phyloP scores from a whole-genome alignment of 2,888 invertebrate genomes.

The Pomacea canaliculata region DNA sequence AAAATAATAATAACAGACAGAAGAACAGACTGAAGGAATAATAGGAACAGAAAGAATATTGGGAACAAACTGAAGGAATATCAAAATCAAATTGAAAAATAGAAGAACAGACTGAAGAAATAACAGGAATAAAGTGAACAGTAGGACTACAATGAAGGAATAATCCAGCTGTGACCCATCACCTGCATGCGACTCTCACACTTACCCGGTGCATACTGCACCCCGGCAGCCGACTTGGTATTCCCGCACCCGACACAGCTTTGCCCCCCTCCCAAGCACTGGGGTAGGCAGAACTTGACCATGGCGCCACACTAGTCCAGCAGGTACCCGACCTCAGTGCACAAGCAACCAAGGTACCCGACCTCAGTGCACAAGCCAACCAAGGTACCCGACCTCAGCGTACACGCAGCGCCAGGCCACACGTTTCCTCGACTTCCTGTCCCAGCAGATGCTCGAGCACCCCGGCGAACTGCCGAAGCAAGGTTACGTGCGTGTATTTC shows the following conservation, averaged over 20 bases:
- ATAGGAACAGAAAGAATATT: not conserved
- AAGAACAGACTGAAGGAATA: not conserved
- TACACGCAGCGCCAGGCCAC: too few species aligned
- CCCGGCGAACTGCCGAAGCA: too few species aligned
- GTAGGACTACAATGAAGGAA: too few species aligned
- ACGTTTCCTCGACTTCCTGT: too few species aligned
- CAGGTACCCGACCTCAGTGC: too few species aligned
- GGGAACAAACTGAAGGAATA: not conserved
- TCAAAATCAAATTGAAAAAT: not conserved
- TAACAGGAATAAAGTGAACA: not conserved
- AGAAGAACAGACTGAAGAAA: not conserved
- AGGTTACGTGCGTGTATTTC: too few species aligned
- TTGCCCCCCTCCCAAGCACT: slow-evolving; percentile 42
- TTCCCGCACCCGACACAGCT: slow-evolving; percentile 33
- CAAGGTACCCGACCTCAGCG: too few species aligned
- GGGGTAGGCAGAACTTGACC: slow-evolving; percentile 50
- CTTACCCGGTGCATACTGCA: slow-evolving; percentile 19
- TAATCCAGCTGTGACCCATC: too few species aligned
- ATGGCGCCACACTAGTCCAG: not conserved
- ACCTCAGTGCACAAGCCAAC: too few species aligned
- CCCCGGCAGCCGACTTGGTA: slow-evolving; percentile 15
- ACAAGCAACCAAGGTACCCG: too few species aligned
- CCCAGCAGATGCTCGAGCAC: not conserved
- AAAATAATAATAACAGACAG: not conserved
- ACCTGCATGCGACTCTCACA: not conserved